Evolutionary conservation across 1,140 invertebrate genomes (phyloP), one percentile per base, ranked within the genome.

Genomic region (Odontomachus brunneus): DNA sequence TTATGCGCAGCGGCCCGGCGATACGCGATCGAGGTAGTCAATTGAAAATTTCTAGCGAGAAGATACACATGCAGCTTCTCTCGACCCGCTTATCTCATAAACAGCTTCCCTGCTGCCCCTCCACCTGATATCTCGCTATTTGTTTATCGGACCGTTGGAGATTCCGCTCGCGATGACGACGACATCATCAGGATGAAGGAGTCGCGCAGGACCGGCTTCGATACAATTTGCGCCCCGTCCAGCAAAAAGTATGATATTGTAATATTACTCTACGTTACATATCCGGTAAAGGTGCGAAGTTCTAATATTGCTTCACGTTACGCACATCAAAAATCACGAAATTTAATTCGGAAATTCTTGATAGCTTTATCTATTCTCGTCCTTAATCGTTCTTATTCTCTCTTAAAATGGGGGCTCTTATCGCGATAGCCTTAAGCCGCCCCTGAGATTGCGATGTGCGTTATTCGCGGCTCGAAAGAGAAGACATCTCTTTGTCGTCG

Each of bases 11-110:
- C 65, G 71, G 51, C 17, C 73, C 49, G 49, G 51, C 85, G 75
- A 71, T 60, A n/a, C n/a, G 66, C 66, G 82, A 84, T 62, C 72
- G 69, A 88, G 69, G 74, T 74, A 55, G 69, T 86, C 67, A 69
- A 81, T 88, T 78, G 66, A 72, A 65, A 82, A 72, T 87, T 80
- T 78, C 49, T 60, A 38, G 51, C 24, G 33, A 59, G 57, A 57
- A 72, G n/a, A 65, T 29, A 51, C 9, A 67, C 55, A 51, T 72
- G 55, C 62, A 33, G 55, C 26, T 12, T 38, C 11, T 29, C 33
- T 1, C 9, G 9, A 19, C 15, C 55, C 53, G 24, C 22, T 55
- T 69, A 53, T 72, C 44, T 17, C 17, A 14, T 17, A 38, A 19
- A n/a, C n/a, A 44, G 38, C 38, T 11, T 44, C 38, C 38, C 3